phyloP scores from a whole-genome alignment of 2,113 vertebrate genomes.

The Menidia beryllina region DNA sequence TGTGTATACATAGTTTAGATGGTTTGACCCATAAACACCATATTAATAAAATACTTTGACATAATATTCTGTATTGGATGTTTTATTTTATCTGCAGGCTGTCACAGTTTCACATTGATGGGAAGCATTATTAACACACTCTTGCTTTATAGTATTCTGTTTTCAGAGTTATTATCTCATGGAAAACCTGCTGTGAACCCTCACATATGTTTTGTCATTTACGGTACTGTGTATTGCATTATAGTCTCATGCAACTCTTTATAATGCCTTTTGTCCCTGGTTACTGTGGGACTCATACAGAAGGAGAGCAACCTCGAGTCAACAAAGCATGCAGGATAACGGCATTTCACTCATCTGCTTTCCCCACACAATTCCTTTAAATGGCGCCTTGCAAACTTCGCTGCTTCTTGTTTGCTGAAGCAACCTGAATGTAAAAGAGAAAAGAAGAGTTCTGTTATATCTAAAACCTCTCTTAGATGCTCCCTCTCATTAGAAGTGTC shows the following conservation, averaged over 20 bases:
- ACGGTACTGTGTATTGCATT: slow-evolving; percentile 1
- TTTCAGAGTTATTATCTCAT: slow-evolving; percentile 3
- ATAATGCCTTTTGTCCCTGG: slow-evolving; percentile 15
- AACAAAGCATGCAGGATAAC: slow-evolving; percentile 47
- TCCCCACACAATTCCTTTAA: slow-evolving; percentile 60
- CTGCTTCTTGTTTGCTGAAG: slow-evolving; percentile 75
- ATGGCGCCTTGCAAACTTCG: slow-evolving; percentile 62
- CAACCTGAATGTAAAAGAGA: slow-evolving; percentile 55
- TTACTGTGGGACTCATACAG: slow-evolving; percentile 37
- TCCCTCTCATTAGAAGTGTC: neutral
- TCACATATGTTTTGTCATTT: slow-evolving; percentile 1
- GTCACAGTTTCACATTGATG: slow-evolving; percentile 18
- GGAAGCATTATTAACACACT: slow-evolving; percentile 27
- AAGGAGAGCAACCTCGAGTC: slow-evolving; percentile 53
- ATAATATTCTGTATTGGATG: slow-evolving; percentile 4
- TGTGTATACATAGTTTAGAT: slow-evolving; percentile 35
- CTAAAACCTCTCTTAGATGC: neutral
- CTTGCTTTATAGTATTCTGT: neutral
- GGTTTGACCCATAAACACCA: neutral
- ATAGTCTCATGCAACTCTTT: slow-evolving; percentile 38
- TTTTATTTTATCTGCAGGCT: slow-evolving; percentile 18
- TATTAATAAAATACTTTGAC: slow-evolving; percentile 8
- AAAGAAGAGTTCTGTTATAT: neutral
- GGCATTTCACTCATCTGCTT: slow-evolving; percentile 35
- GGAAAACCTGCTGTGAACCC: slow-evolving; percentile 5